Base-by-base conservation (phyloP, 1,140 invertebrate genomes). In the Heliothis virescens region DNA sequence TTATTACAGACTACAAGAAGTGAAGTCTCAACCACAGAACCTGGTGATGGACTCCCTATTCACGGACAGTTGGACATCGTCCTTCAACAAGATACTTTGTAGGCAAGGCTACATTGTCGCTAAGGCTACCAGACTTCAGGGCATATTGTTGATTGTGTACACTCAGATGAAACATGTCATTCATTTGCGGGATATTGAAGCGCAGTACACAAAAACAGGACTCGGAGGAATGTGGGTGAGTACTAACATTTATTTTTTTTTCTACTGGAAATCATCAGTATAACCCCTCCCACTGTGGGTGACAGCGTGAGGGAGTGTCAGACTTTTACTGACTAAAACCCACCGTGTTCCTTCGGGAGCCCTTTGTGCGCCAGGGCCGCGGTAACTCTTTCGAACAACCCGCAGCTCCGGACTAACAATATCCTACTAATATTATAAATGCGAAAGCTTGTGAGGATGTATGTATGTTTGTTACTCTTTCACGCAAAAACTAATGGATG, bases 1-100 rank as follows among this genome's bases (percentile, higher is more conserved):
- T 41, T 59, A 18, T 88, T 94, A 78, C 86, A 97, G 97, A n/a
- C 95, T 98, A 76, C 98, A 99, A 95, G 98, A 99, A 95, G 97
- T 99, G 0, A 98, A 98, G 90, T 97, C 97, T 2, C 97, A 98
- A 85, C 98, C 98, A 9, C 97, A 98, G 87, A 97, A 98, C 92
- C 96, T 98, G 87, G 88, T 98, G 21, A 95, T 97, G 89, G 97
- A 98, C 82, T 95, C 97, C 15, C 90, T 99, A 50, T 97, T 98
- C 91, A 96, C 97, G 84, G 98, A 98, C 94, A 96, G 97, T 5
- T 99, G 98, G 98, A 98, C 97, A 18, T 96, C 96, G 86, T 95
- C 95, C 60, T 96, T 97, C 67, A 97, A 97, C 85, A 96, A 97
- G 80, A 91, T 96, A 59, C 93, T 99, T 15, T 96, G 96, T 57